Percentiles rank a stretch among this genome's conserved stretches.
phyloP scores from a whole-genome alignment of 92 coral and sea anemone genomes.

The Galaxea fascicularis region DNA sequence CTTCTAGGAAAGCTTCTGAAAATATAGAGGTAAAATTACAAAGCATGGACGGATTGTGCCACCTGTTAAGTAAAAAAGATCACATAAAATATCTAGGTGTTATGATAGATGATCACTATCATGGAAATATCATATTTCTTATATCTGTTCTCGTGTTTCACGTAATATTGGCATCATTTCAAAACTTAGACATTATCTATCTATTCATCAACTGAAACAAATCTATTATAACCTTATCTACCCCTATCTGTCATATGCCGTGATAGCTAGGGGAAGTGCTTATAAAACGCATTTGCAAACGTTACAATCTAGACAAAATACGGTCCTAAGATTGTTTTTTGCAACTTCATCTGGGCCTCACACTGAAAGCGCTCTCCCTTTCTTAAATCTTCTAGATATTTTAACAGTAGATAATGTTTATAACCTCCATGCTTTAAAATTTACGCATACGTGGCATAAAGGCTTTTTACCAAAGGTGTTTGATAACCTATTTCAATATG shows the following conservation, averaged over 20 bases:
- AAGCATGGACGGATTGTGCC: constrained; percentile 42
- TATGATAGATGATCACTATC: constrained; percentile 23
- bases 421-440: constrained; percentile 48
- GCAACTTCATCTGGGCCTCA: too few species aligned
- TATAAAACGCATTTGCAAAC: too few species aligned
- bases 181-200: background rate
- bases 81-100: constrained; percentile 59
- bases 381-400: constrained; percentile 54
- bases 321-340: too few species aligned
- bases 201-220: constrained; percentile 6
- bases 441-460: constrained; percentile 48
- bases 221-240: too few species aligned
- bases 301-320: too few species aligned
- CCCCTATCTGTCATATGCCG: too few species aligned
- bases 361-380: too few species aligned
- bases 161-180: background rate
- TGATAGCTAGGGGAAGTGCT: too few species aligned
- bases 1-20: constrained; percentile 50
- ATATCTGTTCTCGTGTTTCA: background rate
- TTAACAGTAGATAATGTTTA: constrained; percentile 52
- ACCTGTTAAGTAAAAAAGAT: constrained; percentile 19
- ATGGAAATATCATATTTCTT: constrained; percentile 5
- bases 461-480: background rate
- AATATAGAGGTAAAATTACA: constrained; percentile 24
- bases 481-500: too few species aligned